Conservation (phyloP, 1,140 invertebrate species). For the Panulirus ornatus region DNA sequence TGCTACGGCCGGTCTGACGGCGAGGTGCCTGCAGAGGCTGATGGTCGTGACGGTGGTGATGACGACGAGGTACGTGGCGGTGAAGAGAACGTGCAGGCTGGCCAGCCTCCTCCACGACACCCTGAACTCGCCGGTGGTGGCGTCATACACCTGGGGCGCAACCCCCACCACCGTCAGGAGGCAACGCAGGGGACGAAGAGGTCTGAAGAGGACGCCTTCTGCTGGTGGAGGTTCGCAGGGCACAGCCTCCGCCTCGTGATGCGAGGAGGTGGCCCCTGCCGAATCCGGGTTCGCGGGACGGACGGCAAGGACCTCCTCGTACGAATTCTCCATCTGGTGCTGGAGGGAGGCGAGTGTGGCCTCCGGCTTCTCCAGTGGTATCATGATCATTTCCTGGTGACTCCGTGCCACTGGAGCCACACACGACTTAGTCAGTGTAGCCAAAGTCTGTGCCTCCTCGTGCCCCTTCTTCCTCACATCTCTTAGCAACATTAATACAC, state of each 20-base stretch:
- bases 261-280: no score
- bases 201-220: neutral
- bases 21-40: neutral
- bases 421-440: no score
- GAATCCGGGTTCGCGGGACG: no score
- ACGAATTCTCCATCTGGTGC: no score
- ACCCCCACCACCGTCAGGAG: conserved; percentile 37
- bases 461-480: no score
- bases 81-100: neutral
- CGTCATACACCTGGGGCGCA: conserved; percentile 9
- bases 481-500: no score
- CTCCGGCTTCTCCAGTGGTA: no score
- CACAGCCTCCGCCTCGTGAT: neutral
- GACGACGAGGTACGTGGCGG: neutral
- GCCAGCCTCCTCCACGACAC: neutral
- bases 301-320: no score
- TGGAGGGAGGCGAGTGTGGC: no score
- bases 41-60: conserved; percentile 6
- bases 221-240: neutral
- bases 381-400: no score
- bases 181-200: neutral
- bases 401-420: no score
- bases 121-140: neutral
- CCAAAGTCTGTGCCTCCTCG: no score
- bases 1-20: neutral